Evolutionary conservation across 1,140 invertebrate species (phyloP), one percentile per base, ranked within the genome.

Genomic region (Tachypleus tridentatus): DNA sequence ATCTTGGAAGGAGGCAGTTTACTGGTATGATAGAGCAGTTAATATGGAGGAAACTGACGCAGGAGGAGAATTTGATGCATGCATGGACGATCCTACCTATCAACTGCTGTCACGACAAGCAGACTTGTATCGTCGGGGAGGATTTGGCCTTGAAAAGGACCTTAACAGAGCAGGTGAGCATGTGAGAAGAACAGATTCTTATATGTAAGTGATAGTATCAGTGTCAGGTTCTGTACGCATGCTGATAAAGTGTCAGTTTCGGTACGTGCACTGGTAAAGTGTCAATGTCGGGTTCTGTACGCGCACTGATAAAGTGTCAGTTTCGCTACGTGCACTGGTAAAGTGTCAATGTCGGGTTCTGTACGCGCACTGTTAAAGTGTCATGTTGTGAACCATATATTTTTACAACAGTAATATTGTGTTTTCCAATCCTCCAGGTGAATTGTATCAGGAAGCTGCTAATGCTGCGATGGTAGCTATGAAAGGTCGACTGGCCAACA

Each of bases 401-500:
- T 29, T 29, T 29, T 29, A 29, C 29, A 1, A 29, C 29, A 29
- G 29, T 29, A 29, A 29, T 29, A 29, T 29, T 29, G 29, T 29
- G 29, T 29, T 29, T 1, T 29, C 29, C 29, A 29, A 29, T 29
- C 29, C 29, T 73, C 10, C 68, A 79, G 80, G 76, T 60, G 80
- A 82, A 60, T 68, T 82, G 61, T 84, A 77, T 71, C 80, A 72
- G 62, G 73, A 76, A 64, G 82, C 82, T 53, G 82, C 82, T 57
- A 81, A 84, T 62, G 70, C 70, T 54, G 82, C 82, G 4, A 82
- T 78, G 72, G 76, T 73, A 61, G 76, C 77, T 9, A 82, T 81
- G 79, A 82, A 83, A 68, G 82, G 82, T 61, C 74, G 79, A 61
- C 71, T 83, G 60, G 81, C 82, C 8, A 80, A 77, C 69, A 82